Evolutionary conservation across 2,888 invertebrate genomes (phyloP).

Genomic region (Drosophila emarginata): DNA sequence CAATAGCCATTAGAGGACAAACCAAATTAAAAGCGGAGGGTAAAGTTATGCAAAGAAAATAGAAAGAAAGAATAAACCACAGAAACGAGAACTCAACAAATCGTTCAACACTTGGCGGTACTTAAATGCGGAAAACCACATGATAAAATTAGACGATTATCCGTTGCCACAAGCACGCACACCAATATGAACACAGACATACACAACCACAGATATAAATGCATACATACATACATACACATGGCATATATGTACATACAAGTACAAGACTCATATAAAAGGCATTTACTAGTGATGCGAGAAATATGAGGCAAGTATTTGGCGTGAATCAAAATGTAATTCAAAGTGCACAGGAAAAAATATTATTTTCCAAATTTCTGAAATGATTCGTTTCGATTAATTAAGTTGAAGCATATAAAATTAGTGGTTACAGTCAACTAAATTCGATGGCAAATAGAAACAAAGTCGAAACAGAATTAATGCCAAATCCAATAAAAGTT

Average conservation of each 20-base stretch:
- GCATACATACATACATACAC: conserved; percentile 15
- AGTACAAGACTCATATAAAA: conserved; percentile 7
- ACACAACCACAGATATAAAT: too few species aligned
- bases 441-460: too few species aligned
- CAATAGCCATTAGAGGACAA: conserved; percentile 7
- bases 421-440: too few species aligned
- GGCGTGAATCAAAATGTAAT: not conserved
- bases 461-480: too few species aligned
- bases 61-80: conserved; percentile 5
- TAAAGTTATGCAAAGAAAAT: not conserved
- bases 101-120: conserved; percentile 70
- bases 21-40: not conserved
- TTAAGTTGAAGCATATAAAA: not conserved
- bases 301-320: conserved; percentile 7
- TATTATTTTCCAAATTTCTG: not conserved
- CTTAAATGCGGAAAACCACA: conserved; percentile 73
- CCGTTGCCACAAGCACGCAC: conserved; percentile 44
- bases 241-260: not conserved
- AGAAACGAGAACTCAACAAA: conserved; percentile 52
- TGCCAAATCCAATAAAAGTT: too few species aligned
- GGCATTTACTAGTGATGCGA: conserved; percentile 3
- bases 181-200: conserved; percentile 5
- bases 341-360: not conserved
- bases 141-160: conserved; percentile 75
- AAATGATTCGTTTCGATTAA: not conserved